Evolutionary conservation across 92 coral and sea anemone species (phyloP), one percentile per base, ranked within the genome.

Genomic region (Phenganax stokvisi): DNA sequence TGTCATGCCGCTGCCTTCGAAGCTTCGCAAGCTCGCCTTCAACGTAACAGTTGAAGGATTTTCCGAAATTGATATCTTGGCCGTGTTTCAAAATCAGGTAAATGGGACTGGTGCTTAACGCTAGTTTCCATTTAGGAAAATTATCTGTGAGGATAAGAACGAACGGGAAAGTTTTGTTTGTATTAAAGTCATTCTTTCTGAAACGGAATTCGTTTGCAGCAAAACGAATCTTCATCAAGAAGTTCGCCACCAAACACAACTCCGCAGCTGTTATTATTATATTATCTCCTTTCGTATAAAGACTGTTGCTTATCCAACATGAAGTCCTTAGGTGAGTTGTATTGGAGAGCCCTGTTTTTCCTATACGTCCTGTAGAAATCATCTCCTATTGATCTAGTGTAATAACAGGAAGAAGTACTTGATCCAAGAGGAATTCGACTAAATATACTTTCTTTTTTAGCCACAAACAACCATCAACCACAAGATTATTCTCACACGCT

Each of bases 301-400:
- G 98, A 93, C 86, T 85, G 89, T 77, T 91, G 90, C 20, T 89
- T 93, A 8, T 86, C 96, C 71, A 89, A 90, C 61, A 91, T 91
- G 94, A 93, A 93, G 76, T 79, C 93, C 20, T 82, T 88, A 66
- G 98, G 98, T 93, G 52, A 56, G 77, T 54, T 11, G 16, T 53
- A 9, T 30, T 47, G 47, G 11, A 17, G n/a, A 72, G 54, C 9
- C 7, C 31, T 69, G 47, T 31, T 6, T 51, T 69, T 13, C 4
- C 47, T 30, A 51, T 7, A 13, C 0, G 7, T 31, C 15, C 74
- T 13, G 13, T 12, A 3, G 29, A n/a, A 37, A 5, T 37, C 47
- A 47, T 72, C 2, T 56, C 60, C 7, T 56, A 10, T 56, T 7
- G 60, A 56, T 10, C 11, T 17, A n/a, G 70, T 20, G 2, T 64